A percentile compares a stretch with the other conserved stretches of the same genome.
Evolutionary conservation across 2,113 vertebrate genomes (phyloP).

Genomic region (Tragelaphus imberbis): DNA sequence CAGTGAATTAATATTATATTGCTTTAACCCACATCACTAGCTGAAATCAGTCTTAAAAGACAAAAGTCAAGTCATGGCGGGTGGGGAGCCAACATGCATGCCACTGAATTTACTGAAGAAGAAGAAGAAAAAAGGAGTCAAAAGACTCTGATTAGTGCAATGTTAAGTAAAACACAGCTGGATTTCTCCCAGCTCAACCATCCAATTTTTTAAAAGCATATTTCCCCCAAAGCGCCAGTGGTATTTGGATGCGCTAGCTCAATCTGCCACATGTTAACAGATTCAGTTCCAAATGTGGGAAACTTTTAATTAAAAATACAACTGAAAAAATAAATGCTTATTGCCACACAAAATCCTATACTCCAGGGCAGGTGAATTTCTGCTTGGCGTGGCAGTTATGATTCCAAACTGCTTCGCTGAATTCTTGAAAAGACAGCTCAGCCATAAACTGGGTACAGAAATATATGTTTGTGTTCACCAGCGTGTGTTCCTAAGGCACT

Average conservation of each 20-base stretch:
- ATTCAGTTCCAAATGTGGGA: slow-evolving; percentile 51
- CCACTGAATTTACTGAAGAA: not conserved
- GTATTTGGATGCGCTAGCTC: not conserved
- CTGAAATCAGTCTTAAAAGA: slow-evolving; percentile 58
- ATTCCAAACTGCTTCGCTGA: slow-evolving; percentile 2
- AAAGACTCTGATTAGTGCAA: slow-evolving; percentile 50
- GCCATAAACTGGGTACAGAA: not conserved
- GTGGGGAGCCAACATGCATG: not conserved
- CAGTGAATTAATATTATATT: slow-evolving; percentile 46
- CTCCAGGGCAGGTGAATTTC: slow-evolving; percentile 39
- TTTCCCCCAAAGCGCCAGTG: not conserved
- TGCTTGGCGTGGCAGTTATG: slow-evolving; percentile 35
- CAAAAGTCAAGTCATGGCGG: not conserved
- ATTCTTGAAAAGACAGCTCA: not conserved
- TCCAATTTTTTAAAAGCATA: slow-evolving; percentile 1
- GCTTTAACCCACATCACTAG: slow-evolving; percentile 53
- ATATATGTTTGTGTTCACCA: not conserved
- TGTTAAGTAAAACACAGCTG: slow-evolving; percentile 55
- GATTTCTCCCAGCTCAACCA: slow-evolving; percentile 46
- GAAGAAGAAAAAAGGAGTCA: slow-evolving; percentile 29
- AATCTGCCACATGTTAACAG: slow-evolving; percentile 26
- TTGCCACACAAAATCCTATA: slow-evolving; percentile 55
- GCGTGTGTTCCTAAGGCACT: not conserved
- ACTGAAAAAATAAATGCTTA: slow-evolving; percentile 48
- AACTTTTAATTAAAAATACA: slow-evolving; percentile 61